Base-by-base conservation (phyloP, 1,140 invertebrate species). In the Ceratosolen fusciceps region DNA sequence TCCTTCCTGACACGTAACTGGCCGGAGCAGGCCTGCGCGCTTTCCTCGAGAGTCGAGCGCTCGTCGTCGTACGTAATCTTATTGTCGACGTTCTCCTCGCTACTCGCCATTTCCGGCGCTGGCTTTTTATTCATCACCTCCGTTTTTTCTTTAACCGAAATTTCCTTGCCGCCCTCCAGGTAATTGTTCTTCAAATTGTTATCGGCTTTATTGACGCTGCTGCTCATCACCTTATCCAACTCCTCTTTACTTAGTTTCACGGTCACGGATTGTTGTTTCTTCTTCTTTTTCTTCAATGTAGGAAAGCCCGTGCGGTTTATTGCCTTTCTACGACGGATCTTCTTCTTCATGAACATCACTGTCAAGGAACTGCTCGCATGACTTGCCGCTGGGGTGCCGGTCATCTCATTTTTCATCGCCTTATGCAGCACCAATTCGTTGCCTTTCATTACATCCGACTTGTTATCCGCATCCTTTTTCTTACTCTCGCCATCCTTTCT, bases 251-350 rank as follows among this genome's bases (percentile, higher is more conserved):
- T 37, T 14, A 82, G n/a, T 0, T 81, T 74, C 24, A 19, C 34
- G 12, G 47, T 54, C 24, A 21, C 37, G 58, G 26, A 52, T 29
- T 87, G 82, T 87, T 94, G 82, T 87, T 94, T 95, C 84, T 95
- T 95, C 86, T 96, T 96, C 86, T 96, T 97, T 83, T 94, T 95
- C 83, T 96, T 96, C 24, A 95, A 90, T 24, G 93, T 95, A 0
- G 96, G 96, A 88, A 97, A 97, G 10, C 96, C 96, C 16, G 96
- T 97, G 82, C 95, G 91, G 87, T 97, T 97, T 19, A 95, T 94
- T 9, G 94, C 92, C 88, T 96, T 94, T 70, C 95, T 93, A 72
- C 95, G 92, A 77, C 94, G 92, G 12, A 93, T 90, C 86, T 94
- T 94, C 81, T 94, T 93, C 83, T 95, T 93, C 2, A 91, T 72